These are phyloP conservation scores for Antrozous pallidus DNA, from an alignment of 2,797 vertebrate genomes.

Conservation along the genomic window DNA sequence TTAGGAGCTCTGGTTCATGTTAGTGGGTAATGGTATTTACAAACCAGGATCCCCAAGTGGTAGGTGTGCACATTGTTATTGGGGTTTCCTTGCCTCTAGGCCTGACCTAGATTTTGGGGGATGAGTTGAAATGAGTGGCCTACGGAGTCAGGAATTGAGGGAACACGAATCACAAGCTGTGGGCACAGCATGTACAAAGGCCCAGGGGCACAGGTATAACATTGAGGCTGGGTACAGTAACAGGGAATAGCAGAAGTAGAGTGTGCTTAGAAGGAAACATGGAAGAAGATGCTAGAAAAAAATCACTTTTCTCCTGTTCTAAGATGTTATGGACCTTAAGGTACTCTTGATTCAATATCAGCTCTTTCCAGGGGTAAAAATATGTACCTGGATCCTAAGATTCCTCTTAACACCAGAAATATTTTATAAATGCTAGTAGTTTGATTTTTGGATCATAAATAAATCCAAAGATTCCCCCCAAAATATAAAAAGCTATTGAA, in stretches of 20 bases:
- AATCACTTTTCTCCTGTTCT: background rate
- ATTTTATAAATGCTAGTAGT: background rate
- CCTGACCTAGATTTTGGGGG: background rate
- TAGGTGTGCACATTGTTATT: accelerated
- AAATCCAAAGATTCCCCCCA: background rate
- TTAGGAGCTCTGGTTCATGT: background rate
- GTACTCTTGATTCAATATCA: background rate
- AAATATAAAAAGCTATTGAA: background rate
- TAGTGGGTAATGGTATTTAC: background rate
- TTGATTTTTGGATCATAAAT: background rate
- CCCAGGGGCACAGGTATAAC: background rate
- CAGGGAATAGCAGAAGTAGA: background rate
- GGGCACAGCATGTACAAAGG: background rate
- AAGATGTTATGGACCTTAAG: background rate
- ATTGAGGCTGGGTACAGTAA: no score
- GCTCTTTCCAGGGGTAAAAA: background rate
- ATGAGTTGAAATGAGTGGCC: background rate
- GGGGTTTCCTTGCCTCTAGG: background rate
- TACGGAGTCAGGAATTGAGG: background rate
- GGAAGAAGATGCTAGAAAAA: background rate
- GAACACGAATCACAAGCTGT: accelerated
- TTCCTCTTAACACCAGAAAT: background rate
- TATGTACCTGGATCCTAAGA: background rate
- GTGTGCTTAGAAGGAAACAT: background rate
- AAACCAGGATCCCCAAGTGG: background rate